phyloP scores from a whole-genome alignment of 2,797 vertebrate species.

The Fistularia commersonii region DNA sequence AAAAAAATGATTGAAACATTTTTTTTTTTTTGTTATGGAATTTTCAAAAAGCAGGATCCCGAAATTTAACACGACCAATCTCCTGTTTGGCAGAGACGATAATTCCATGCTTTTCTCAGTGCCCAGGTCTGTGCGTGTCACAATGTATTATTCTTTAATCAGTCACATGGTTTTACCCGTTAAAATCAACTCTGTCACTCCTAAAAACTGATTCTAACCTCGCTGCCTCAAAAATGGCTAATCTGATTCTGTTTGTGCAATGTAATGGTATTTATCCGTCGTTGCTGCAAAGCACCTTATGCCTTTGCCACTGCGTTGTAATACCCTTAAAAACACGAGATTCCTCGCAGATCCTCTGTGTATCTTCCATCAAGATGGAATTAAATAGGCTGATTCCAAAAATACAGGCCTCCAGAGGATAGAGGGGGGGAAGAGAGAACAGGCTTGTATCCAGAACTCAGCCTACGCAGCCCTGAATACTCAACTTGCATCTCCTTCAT shows the following conservation, averaged over 20 bases:
- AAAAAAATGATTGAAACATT: too few species aligned
- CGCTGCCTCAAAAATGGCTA: not conserved
- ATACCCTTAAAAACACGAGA: slow-evolving; percentile 36
- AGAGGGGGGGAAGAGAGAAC: slow-evolving; percentile 17
- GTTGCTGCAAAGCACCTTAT: slow-evolving; percentile 3
- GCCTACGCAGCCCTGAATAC: slow-evolving; percentile 46
- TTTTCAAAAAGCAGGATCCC: too few species aligned
- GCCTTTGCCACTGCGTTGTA: slow-evolving; percentile 22
- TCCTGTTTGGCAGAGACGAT: too few species aligned
- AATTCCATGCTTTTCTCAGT: too few species aligned
- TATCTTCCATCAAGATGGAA: slow-evolving; percentile 56
- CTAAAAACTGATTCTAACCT: too few species aligned
- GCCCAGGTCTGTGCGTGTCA: too few species aligned
- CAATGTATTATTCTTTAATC: too few species aligned
- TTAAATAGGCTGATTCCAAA: slow-evolving; percentile 68
- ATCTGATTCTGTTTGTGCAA: slow-evolving; percentile 4
- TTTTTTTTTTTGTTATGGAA: too few species aligned
- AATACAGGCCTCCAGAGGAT: slow-evolving; percentile 61
- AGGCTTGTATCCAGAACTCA: slow-evolving; percentile 41
- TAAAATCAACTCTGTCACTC: too few species aligned
- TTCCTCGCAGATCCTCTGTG: slow-evolving; percentile 44
- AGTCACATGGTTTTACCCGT: too few species aligned
- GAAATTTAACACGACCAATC: too few species aligned
- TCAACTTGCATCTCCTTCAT: slow-evolving; percentile 41
- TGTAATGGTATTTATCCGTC: not conserved